Evolutionary conservation across 2,113 vertebrate species (phyloP).

Genomic region (Lepus americanus): DNA sequence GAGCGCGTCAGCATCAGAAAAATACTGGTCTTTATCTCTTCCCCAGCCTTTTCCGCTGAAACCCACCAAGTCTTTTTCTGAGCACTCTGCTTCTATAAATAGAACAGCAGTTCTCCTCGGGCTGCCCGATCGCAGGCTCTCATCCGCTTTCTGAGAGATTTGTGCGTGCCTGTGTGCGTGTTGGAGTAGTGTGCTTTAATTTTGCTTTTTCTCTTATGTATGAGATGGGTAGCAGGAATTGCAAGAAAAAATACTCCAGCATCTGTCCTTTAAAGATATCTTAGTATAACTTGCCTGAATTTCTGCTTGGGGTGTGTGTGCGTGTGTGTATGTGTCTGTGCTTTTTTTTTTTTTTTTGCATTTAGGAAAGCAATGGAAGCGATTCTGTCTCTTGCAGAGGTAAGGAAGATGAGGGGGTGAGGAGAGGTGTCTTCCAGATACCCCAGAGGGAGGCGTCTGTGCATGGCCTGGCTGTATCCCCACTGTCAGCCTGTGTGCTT

Average conservation of each 20-base stretch:
- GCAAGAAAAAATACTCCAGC: constrained; percentile 61
- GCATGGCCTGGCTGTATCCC: not conserved
- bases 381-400: constrained; percentile 60
- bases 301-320: not conserved
- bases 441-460: too few relatives aligned
- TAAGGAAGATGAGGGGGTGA: not conserved
- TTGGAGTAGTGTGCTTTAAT: constrained; percentile 35
- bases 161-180: constrained; percentile 13
- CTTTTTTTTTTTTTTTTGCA: constrained; percentile 25
- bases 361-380: constrained; percentile 84
- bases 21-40: constrained; percentile 86
- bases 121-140: constrained; percentile 80
- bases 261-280: constrained; percentile 54
- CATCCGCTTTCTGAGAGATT: constrained; percentile 77
- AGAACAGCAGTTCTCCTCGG: constrained; percentile 82
- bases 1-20: constrained; percentile 84
- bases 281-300: constrained; percentile 42
- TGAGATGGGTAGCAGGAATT: constrained; percentile 55
- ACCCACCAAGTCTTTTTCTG: constrained; percentile 86
- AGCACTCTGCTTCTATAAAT: constrained; percentile 87
- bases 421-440: not conserved
- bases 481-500: not conserved
- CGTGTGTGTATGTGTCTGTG: not conserved
- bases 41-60: constrained; percentile 86
- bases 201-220: constrained; percentile 79